phyloP scores from a whole-genome alignment of 2,888 invertebrate species.

The Brassicogethes aeneus region DNA sequence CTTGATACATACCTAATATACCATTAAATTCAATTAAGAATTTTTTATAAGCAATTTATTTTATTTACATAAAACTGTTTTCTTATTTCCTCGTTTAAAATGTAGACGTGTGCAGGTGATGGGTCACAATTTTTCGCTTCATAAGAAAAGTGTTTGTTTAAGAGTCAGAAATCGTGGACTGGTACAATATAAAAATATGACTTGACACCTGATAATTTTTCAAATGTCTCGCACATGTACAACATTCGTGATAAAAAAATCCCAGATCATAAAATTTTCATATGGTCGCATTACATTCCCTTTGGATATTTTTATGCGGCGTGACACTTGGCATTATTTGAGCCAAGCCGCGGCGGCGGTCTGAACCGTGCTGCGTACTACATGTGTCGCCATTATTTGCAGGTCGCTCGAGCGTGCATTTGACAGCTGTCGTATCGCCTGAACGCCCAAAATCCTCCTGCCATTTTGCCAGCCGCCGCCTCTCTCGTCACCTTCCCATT shows the following conservation, averaged over 20 bases:
- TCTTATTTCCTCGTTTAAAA: no score
- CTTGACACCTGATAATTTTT: not conserved
- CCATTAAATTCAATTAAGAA: no score
- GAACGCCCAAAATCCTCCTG: conserved; percentile 37
- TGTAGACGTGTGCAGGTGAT: no score
- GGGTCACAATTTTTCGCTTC: no score
- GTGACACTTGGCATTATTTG: conserved; percentile 41
- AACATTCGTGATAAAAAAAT: conserved; percentile 25
- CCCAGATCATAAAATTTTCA: conserved; percentile 38
- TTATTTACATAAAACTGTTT: no score
- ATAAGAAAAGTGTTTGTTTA: no score
- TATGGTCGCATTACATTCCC: conserved; percentile 35
- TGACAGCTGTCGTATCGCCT: conserved; percentile 42
- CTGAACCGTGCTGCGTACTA: conserved; percentile 31
- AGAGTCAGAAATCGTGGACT: no score
- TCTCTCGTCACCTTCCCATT: conserved; percentile 19
- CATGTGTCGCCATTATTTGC: conserved; percentile 43
- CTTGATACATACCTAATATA: no score
- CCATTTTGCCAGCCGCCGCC: conserved; percentile 32
- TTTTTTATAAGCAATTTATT: no score
- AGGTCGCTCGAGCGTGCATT: conserved; percentile 36
- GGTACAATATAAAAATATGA: not conserved
- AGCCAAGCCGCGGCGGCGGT: conserved; percentile 30
- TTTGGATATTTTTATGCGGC: conserved; percentile 36
- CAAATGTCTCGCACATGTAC: not conserved